phyloP scores from a whole-genome alignment of 2,113 vertebrate species.

The Chloropsis cyanopogon region DNA sequence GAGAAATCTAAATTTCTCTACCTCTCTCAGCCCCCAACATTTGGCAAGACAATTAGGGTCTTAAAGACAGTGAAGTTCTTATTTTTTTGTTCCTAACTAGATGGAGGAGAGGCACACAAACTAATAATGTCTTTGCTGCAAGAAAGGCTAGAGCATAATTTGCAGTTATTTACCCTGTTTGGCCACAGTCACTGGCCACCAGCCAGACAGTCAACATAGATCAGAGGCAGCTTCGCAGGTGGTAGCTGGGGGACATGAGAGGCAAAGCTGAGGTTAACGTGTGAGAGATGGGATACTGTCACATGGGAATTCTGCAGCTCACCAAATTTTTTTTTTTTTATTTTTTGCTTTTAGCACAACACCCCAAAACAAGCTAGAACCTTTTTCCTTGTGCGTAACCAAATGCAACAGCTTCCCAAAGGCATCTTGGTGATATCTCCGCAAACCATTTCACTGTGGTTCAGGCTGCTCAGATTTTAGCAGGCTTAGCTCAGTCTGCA shows the following conservation, averaged over 20 bases:
- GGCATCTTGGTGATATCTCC: not conserved
- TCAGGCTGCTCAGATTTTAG: not conserved
- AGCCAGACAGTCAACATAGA: not conserved
- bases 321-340: not conserved
- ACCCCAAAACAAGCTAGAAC: not conserved
- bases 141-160: not conserved
- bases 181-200: not conserved
- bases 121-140: not conserved
- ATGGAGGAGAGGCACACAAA: not conserved
- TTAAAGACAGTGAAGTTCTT: not conserved
- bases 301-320: not conserved
- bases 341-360: not conserved
- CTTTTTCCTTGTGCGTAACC: not conserved
- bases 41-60: not conserved
- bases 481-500: not conserved
- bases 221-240: not conserved
- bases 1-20: not conserved
- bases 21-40: not conserved
- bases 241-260: not conserved
- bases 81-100: not conserved
- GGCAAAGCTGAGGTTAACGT: not conserved
- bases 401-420: not conserved
- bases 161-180: not conserved
- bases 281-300: not conserved
- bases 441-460: not conserved